Conservation (phyloP, 2,113 vertebrate species). For the Ascaphus truei region DNA sequence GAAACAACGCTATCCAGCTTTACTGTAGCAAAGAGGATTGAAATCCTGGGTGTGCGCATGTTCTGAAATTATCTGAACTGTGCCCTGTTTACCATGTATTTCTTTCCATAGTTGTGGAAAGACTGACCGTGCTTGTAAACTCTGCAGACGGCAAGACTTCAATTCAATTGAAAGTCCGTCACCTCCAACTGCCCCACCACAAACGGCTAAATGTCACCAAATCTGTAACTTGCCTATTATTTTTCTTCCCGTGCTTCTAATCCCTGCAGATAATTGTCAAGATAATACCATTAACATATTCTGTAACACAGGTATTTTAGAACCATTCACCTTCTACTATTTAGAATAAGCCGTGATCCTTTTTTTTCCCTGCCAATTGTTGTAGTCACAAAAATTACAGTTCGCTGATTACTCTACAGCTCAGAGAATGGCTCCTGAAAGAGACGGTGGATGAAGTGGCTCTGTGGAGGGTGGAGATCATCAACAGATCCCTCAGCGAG, state of each 20-base stretch:
- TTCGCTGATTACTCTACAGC: not conserved
- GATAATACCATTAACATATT: too few species aligned
- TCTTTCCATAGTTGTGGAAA: too few species aligned
- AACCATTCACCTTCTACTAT: not conserved
- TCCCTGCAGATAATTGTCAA: slow-evolving; percentile 9
- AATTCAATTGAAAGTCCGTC: slow-evolving; percentile 42
- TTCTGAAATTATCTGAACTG: too few species aligned
- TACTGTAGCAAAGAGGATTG: too few species aligned
- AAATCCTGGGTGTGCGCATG: too few species aligned
- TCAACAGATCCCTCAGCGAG: too few species aligned
- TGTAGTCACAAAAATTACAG: slow-evolving; percentile 18
- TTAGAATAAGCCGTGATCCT: slow-evolving; percentile 11
- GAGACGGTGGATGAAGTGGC: too few species aligned
- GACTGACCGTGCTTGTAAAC: too few species aligned
- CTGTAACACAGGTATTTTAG: not conserved
- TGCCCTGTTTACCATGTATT: too few species aligned
- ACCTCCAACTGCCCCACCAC: slow-evolving; percentile 7
- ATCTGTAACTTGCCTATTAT: slow-evolving; percentile 40
- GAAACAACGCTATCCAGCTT: too few species aligned
- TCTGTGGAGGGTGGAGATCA: too few species aligned
- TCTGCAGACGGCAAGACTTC: slow-evolving; percentile 21
- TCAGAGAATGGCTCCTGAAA: not conserved
- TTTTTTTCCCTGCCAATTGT: slow-evolving; percentile 14
- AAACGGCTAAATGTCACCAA: slow-evolving; percentile 30
- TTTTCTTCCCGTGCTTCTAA: slow-evolving; percentile 48